Base-by-base conservation (phyloP, 1,140 invertebrate genomes). In the Papilio polyxenes region DNA sequence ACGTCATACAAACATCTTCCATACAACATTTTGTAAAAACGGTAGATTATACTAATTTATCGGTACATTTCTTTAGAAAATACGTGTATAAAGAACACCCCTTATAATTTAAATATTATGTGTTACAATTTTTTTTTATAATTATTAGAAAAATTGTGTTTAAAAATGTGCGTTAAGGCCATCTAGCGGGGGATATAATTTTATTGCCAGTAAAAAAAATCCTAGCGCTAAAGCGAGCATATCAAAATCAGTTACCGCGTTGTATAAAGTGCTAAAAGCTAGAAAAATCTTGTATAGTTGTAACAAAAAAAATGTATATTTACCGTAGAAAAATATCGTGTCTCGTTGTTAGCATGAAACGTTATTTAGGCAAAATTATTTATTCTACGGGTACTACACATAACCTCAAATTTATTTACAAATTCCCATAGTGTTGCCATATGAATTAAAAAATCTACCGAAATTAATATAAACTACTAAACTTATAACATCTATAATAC, bases 261-360 rank as follows among this genome's bases (percentile, higher is more conserved):
- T 53, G 2, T 53, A 7, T 23, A 74, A 79, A 83, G 78, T 84
- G 82, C 85, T 82, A 87, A 87, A 89, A 91, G 89, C 89, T 89
- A 59, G 15, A 89, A 89, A 44, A 88, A 87, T 86, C 87, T 85
- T 87, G 84, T 89, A 88, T 88, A 88, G 44, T 89, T 88, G 86
- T 87, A 85, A 87, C 87, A 87, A 89, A 85, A 84, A 80, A 48
- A 44, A 83, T 89, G 87, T 91, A 92, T 86, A 91, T 87, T 83
- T 83, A 87, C 86, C 80, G 81, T 93, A 92, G 90, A 89, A 93
- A 93, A 93, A 93, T 93, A 92, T 87, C 84, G 87, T 82, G 76
- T 82, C 83, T 86, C 86, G 86, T 86, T 85, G 86, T 87, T 82
- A 74, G 85, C 83, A 86, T 90, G 90, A 91, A 93, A 90, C 92